Conservation (phyloP, 2,888 invertebrate species). For the Cancer borealis region DNA sequence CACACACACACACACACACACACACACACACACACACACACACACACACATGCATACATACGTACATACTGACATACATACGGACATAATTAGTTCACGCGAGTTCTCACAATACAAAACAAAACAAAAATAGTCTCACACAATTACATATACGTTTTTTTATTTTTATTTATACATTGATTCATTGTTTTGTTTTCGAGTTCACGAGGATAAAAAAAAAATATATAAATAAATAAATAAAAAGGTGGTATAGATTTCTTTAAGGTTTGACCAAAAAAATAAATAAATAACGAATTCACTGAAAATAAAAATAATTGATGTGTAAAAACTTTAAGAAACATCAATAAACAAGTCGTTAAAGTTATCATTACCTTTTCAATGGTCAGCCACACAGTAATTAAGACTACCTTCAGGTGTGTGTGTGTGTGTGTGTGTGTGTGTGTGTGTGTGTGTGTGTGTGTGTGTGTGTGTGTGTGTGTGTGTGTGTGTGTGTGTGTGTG, state of each 20-base stretch:
- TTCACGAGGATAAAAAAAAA: background rate
- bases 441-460: too few species aligned
- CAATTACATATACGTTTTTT: background rate
- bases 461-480: too few species aligned
- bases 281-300: too few species aligned
- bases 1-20: constrained; percentile 11
- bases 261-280: too few species aligned
- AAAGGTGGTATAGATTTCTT: too few species aligned
- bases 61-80: background rate
- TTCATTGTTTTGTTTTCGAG: background rate
- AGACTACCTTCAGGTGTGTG: too few species aligned
- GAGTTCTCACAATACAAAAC: background rate
- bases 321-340: background rate
- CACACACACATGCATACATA: background rate
- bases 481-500: too few species aligned
- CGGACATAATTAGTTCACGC: background rate
- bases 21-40: background rate
- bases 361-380: too few species aligned
- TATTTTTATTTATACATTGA: background rate
- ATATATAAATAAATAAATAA: background rate
- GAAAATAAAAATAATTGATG: too few species aligned
- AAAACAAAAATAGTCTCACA: background rate
- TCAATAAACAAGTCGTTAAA: too few species aligned
- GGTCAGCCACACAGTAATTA: too few species aligned
- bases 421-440: too few species aligned